Evolutionary conservation across 2,888 invertebrate species (phyloP).

Genomic region (Microchrysa polita): DNA sequence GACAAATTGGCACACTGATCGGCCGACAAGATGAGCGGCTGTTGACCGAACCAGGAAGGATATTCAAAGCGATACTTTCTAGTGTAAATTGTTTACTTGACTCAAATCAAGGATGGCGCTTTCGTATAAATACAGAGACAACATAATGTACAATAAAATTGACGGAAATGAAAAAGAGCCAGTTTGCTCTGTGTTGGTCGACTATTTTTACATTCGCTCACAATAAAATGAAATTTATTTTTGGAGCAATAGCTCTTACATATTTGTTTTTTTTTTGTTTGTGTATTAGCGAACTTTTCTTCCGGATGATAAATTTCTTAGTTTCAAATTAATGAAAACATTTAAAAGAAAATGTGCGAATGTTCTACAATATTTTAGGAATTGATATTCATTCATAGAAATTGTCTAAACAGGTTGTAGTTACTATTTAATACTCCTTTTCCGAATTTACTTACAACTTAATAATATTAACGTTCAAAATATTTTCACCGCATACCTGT

Average conservation of each 20-base stretch:
- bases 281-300: constrained; percentile 15
- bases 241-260: constrained; percentile 11
- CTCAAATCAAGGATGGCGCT: not conserved
- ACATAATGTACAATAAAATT: no score
- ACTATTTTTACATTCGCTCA: constrained; percentile 15
- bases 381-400: no score
- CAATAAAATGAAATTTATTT: constrained; percentile 14
- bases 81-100: constrained; percentile 8
- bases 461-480: no score
- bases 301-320: constrained; percentile 31
- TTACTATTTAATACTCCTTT: no score
- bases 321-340: not conserved
- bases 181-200: not conserved
- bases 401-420: no score
- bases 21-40: constrained; percentile 4
- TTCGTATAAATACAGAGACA: no score
- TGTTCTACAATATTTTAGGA: no score
- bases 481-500: no score
- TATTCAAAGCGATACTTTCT: not conserved
- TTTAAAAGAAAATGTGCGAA: not conserved
- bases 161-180: not conserved
- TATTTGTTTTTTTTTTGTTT: not conserved
- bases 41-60: constrained; percentile 30
- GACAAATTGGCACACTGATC: constrained; percentile 1
- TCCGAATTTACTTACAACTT: no score